phyloP scores from a whole-genome alignment of 1,140 invertebrate species.

The Drosophila kikkawai region DNA sequence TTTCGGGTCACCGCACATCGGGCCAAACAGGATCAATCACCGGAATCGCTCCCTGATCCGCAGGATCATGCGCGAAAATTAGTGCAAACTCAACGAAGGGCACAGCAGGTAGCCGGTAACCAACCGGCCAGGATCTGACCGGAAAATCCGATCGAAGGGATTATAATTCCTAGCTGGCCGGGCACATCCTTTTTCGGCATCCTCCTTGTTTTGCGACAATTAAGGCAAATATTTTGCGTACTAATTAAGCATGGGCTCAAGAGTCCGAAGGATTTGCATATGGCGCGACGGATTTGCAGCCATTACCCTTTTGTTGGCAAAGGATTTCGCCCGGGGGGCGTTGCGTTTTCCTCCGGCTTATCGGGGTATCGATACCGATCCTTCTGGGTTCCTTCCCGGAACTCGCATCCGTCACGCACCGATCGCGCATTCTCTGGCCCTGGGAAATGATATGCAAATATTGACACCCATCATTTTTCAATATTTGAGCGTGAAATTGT shows the following conservation, averaged over 20 bases:
- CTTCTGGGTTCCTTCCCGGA: slow-evolving; percentile 37
- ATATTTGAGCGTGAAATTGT: slow-evolving; percentile 71
- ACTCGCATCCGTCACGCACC: slow-evolving; percentile 57
- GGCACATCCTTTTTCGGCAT: slow-evolving; percentile 12
- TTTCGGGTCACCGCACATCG: slow-evolving; percentile 67
- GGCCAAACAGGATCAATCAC: slow-evolving; percentile 79
- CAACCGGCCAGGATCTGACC: slow-evolving; percentile 55
- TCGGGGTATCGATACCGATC: slow-evolving; percentile 1
- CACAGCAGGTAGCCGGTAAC: slow-evolving; percentile 17
- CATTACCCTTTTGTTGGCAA: slow-evolving; percentile 76
- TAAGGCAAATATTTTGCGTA: slow-evolving; percentile 84
- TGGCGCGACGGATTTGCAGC: slow-evolving; percentile 68
- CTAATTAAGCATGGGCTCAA: slow-evolving; percentile 73
- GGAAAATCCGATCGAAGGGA: slow-evolving; percentile 83
- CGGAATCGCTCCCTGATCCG: slow-evolving; percentile 50
- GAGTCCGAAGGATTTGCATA: slow-evolving; percentile 62
- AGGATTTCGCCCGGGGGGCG: slow-evolving; percentile 66
- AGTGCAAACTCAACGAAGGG: slow-evolving; percentile 60
- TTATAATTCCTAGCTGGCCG: slow-evolving; percentile 58
- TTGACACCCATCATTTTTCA: slow-evolving; percentile 82
- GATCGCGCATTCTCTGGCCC: slow-evolving; percentile 28
- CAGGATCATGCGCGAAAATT: slow-evolving; percentile 74
- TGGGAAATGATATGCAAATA: slow-evolving; percentile 79
- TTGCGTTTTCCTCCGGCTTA: slow-evolving; percentile 51
- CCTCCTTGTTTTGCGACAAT: slow-evolving; percentile 59